phyloP scores from a whole-genome alignment of 1,140 invertebrate genomes.

The Drosophila kikkawai region DNA sequence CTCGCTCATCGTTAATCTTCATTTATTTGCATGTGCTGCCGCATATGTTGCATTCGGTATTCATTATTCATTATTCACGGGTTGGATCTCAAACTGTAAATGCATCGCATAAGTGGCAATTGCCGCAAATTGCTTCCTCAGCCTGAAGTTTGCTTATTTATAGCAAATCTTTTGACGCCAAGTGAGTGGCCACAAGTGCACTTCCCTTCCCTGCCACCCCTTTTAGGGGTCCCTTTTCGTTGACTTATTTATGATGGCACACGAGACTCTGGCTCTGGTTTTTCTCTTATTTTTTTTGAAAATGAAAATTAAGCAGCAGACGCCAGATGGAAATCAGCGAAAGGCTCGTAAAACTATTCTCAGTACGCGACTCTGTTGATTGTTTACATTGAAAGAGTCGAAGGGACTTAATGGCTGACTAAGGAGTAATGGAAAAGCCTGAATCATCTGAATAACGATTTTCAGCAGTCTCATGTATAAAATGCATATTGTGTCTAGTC shows the following conservation, averaged over 20 bases:
- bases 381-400: constrained; percentile 38
- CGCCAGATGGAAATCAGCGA: constrained; percentile 53
- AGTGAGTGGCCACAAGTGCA: constrained; percentile 73
- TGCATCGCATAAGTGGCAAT: constrained; percentile 64
- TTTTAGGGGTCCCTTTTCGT: constrained; percentile 22
- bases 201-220: neutral
- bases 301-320: constrained; percentile 31
- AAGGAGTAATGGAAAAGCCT: constrained; percentile 38
- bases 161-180: constrained; percentile 69
- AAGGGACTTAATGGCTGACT: constrained; percentile 39
- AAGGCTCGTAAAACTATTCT: constrained; percentile 53
- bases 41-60: constrained; percentile 39
- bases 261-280: constrained; percentile 19
- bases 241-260: constrained; percentile 76
- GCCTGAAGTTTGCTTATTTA: constrained; percentile 55
- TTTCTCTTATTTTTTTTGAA: constrained; percentile 2
- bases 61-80: constrained; percentile 36
- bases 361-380: constrained; percentile 35
- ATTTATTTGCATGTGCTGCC: constrained; percentile 65
- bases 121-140: constrained; percentile 75
- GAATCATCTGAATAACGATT: constrained; percentile 41
- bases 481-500: constrained; percentile 5
- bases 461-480: neutral
- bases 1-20: constrained; percentile 73
- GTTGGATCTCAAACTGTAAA: constrained; percentile 60